A percentile compares a stretch with the other conserved stretches of the same genome.
Conservation (phyloP, 2,797 vertebrate species). For the Falco novaeseelandiae region DNA sequence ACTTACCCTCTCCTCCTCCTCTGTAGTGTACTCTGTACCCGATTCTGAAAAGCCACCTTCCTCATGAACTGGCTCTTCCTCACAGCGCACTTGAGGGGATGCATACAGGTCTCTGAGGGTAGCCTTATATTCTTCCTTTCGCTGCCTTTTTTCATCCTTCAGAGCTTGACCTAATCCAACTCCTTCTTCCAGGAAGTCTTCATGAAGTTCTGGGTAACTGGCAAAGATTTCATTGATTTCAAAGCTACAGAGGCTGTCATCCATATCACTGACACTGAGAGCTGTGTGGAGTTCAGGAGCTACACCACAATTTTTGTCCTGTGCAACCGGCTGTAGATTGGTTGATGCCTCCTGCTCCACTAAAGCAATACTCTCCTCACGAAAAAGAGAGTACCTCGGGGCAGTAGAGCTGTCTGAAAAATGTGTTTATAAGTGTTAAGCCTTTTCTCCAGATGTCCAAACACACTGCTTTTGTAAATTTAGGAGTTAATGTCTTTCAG, state of each 20-base stretch:
- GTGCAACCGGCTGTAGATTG: background rate
- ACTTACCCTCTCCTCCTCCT: constrained; percentile 35
- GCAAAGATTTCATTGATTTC: constrained; percentile 75
- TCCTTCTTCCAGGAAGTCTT: background rate
- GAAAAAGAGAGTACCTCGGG: background rate
- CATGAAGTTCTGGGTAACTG: constrained; percentile 24
- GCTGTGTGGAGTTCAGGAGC: background rate
- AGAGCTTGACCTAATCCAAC: background rate
- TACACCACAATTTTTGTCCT: background rate
- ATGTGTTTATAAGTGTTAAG: background rate
- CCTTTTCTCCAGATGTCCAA: background rate
- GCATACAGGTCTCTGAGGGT: background rate
- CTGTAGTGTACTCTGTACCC: background rate
- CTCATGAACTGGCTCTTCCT: background rate
- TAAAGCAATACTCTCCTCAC: background rate
- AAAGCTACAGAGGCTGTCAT: constrained; percentile 73
- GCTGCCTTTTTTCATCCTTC: background rate
- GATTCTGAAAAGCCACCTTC: background rate
- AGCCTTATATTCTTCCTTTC: background rate
- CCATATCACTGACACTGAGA: constrained; percentile 7
- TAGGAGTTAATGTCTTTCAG: background rate
- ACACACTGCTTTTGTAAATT: background rate
- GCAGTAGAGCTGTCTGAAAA: constrained; percentile 23
- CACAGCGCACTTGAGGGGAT: background rate
- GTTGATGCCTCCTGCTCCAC: background rate